Evolutionary conservation across 2,888 invertebrate species (phyloP).

Genomic region (Perithous albicinctus): DNA sequence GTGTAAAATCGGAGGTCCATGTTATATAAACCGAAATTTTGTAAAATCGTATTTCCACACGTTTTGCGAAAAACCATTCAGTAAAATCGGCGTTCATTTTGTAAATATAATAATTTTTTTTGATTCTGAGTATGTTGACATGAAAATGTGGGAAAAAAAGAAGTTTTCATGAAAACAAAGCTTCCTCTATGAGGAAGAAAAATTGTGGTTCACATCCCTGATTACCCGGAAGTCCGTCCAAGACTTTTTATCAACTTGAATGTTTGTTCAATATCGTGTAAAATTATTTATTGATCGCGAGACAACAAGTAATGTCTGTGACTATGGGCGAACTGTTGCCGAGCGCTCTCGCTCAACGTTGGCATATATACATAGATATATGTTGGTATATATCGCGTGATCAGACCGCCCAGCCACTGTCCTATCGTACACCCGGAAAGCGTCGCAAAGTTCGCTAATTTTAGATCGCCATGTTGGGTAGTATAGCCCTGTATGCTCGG

Average conservation of each 20-base stretch:
- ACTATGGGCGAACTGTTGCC: neutral
- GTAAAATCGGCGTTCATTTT: too few species aligned
- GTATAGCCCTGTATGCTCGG: too few species aligned
- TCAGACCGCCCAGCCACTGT: neutral
- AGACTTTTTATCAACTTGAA: neutral
- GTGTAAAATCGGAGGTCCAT: too few species aligned
- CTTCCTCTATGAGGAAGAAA: too few species aligned
- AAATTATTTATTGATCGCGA: slow-evolving; percentile 4
- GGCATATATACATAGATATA: neutral
- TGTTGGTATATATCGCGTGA: slow-evolving; percentile 25
- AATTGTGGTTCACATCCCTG: neutral
- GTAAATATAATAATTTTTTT: too few species aligned
- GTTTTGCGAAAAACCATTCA: too few species aligned
- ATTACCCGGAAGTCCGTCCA: neutral
- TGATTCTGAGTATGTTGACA: too few species aligned
- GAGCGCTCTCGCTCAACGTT: neutral
- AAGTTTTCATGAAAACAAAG: too few species aligned
- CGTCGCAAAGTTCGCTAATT: slow-evolving; percentile 48
- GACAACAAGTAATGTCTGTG: neutral
- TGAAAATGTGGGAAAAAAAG: too few species aligned
- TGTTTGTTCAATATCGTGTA: neutral
- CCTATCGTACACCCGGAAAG: slow-evolving; percentile 31
- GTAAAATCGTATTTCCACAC: too few species aligned
- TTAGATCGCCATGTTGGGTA: slow-evolving; percentile 31
- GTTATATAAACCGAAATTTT: too few species aligned